Evolutionary conservation across 2,888 invertebrate genomes (phyloP).

Genomic region (Drosophila macrothrix): DNA sequence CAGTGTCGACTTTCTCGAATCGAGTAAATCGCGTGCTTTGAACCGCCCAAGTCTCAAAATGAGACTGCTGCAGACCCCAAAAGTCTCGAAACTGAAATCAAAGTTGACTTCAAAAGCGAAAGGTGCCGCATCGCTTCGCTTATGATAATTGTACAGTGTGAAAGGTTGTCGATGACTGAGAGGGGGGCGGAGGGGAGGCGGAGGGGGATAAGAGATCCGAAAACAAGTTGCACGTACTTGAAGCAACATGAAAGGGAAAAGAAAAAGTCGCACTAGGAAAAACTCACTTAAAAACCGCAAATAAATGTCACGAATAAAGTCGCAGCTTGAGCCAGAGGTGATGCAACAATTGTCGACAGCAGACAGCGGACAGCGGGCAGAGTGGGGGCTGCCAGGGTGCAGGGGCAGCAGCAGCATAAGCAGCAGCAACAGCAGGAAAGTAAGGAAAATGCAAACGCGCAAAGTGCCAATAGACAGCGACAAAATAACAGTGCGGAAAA

Average conservation of each 20-base stretch:
- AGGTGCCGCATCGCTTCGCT: conserved; percentile 60
- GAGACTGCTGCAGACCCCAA: conserved; percentile 3
- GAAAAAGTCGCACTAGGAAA: conserved; percentile 50
- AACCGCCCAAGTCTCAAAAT: conserved; percentile 49
- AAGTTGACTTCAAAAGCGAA: conserved; percentile 67
- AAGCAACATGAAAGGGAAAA: conserved; percentile 62
- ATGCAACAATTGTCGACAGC: conserved; percentile 73
- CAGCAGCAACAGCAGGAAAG: neutral
- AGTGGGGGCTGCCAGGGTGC: neutral
- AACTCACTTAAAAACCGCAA: conserved; percentile 66
- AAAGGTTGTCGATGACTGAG: conserved; percentile 5
- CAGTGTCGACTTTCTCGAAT: conserved; percentile 45
- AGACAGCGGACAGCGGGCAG: conserved; percentile 14
- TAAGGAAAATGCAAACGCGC: neutral
- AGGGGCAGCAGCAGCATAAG: neutral
- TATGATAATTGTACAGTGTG: conserved; percentile 48
- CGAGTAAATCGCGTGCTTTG: conserved; percentile 57
- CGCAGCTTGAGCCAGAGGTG: conserved; percentile 50
- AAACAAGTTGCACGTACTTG: conserved; percentile 76
- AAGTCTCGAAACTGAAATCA: conserved; percentile 16
- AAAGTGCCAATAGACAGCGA: conserved; percentile 44
- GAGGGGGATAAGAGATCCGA: conserved; percentile 14
- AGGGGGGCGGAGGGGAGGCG: neutral
- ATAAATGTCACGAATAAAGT: conserved; percentile 76
- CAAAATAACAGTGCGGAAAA: conserved; percentile 68